phyloP scores from a whole-genome alignment of 2,888 invertebrate species.

The Hoplodrina blanda region DNA sequence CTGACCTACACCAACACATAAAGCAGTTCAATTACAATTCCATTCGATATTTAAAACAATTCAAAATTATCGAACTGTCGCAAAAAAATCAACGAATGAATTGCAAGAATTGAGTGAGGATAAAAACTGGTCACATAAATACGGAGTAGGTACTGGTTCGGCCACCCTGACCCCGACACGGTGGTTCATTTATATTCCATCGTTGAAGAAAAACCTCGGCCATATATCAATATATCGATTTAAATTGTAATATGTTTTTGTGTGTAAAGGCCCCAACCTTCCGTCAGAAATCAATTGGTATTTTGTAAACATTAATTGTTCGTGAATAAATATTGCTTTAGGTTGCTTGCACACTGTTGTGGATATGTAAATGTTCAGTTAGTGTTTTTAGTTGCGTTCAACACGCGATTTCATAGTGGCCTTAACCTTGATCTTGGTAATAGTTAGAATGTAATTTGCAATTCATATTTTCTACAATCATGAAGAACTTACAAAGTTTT shows the following conservation, averaged over 20 bases:
- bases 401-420: neutral
- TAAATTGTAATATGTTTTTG: slow-evolving; percentile 77
- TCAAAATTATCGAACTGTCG: slow-evolving; percentile 53
- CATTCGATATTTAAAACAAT: slow-evolving; percentile 52
- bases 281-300: slow-evolving; percentile 72
- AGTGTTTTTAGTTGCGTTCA: slow-evolving; percentile 14
- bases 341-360: slow-evolving; percentile 19
- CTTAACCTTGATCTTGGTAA: slow-evolving; percentile 10
- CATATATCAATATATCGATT: slow-evolving; percentile 73
- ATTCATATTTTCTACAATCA: neutral
- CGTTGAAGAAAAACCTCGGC: slow-evolving; percentile 65
- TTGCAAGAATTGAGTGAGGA: slow-evolving; percentile 56
- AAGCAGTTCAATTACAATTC: slow-evolving; percentile 40
- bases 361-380: neutral
- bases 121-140: slow-evolving; percentile 71
- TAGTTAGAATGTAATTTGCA: neutral
- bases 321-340: slow-evolving; percentile 49
- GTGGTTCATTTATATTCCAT: slow-evolving; percentile 70
- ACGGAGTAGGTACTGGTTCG: slow-evolving; percentile 31
- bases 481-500: neutral
- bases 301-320: slow-evolving; percentile 73
- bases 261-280: slow-evolving; percentile 65
- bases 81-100: slow-evolving; percentile 62
- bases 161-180: slow-evolving; percentile 70
- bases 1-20: slow-evolving; percentile 29